Evolutionary conservation across 2,888 invertebrate species (phyloP), one percentile per base, ranked within the genome.

Genomic region (Drosophila anomelani): DNA sequence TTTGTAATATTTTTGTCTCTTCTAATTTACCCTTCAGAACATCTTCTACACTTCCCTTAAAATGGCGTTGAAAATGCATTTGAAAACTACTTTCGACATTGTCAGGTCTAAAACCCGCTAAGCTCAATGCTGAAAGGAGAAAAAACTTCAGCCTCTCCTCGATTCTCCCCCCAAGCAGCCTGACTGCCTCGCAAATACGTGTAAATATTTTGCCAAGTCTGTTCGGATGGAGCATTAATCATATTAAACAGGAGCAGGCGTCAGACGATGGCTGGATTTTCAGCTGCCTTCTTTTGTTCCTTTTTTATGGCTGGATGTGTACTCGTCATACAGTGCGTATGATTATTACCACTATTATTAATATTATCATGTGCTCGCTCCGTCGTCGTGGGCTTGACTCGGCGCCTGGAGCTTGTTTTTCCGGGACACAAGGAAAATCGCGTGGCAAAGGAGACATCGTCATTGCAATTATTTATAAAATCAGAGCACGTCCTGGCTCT

Each of bases 281-380:
- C 34, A 32, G 32, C 49, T 51, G 51, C 34, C 34, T 43, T 36
- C 41, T 43, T 59, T 58, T 59, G 63, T 58, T 64, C 67, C 67
- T 17, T 36, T 36, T 36, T 39, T 55, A 43, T 64, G 43, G 43
- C 34, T 20, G 43, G 23, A 13, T 64, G 67, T 76, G 74, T 75
- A 77, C 76, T 68, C 69, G 77, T 79, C 85, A 81, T 74, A 87
- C 77, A 81, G 82, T 87, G 79, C 85, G 87, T 85, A 87, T 85
- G 87, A 85, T 85, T 85, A 85, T 85, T 85, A 85, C 88, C 85
- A 81, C 83, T 87, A 85, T 85, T 87, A 85, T 85, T 85, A 83
- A 81, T 85, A 85, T 85, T 87, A 85, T 85, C 85, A 87, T 87
- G 85, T 75, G 85, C 82, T 49, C 56, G 75, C 82, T 49, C 56